Percentiles rank a stretch among this genome's conserved stretches.
Conservation (phyloP, 2,113 vertebrate species). For the Vicugna pacos region DNA sequence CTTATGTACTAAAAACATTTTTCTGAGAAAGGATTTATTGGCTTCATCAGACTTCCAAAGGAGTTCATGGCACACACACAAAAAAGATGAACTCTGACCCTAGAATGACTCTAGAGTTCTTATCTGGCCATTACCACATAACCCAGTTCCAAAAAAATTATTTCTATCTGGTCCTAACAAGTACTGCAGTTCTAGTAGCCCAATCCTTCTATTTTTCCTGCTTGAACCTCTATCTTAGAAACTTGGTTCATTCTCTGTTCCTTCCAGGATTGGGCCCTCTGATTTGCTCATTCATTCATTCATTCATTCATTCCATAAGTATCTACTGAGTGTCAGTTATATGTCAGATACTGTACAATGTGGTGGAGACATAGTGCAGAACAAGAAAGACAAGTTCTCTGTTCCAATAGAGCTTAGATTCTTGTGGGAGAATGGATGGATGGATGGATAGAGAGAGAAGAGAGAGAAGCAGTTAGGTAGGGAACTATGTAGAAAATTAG, state of each 20-base stretch:
- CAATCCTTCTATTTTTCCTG: background rate
- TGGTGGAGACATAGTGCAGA: background rate
- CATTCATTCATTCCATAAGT: background rate
- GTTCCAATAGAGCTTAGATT: background rate
- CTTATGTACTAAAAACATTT: constrained; percentile 44
- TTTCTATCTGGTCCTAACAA: constrained; percentile 14
- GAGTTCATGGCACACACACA: background rate
- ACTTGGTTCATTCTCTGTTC: background rate
- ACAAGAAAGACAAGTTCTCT: background rate
- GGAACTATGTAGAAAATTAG: background rate
- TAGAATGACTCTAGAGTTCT: constrained; percentile 7
- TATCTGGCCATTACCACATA: background rate
- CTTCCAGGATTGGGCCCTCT: background rate
- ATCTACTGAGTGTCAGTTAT: background rate
- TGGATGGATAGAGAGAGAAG: background rate
- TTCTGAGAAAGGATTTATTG: constrained; percentile 23
- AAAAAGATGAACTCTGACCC: background rate
- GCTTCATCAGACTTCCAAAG: constrained; percentile 41
- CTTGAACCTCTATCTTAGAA: background rate
- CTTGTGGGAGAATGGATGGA: background rate
- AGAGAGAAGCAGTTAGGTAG: background rate
- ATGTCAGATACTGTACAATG: background rate
- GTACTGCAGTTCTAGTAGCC: background rate
- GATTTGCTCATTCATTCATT: background rate
- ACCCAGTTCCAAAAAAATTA: background rate